phyloP scores from a whole-genome alignment of 92 coral and sea anemone genomes.

The Epizoanthus scotinus region DNA sequence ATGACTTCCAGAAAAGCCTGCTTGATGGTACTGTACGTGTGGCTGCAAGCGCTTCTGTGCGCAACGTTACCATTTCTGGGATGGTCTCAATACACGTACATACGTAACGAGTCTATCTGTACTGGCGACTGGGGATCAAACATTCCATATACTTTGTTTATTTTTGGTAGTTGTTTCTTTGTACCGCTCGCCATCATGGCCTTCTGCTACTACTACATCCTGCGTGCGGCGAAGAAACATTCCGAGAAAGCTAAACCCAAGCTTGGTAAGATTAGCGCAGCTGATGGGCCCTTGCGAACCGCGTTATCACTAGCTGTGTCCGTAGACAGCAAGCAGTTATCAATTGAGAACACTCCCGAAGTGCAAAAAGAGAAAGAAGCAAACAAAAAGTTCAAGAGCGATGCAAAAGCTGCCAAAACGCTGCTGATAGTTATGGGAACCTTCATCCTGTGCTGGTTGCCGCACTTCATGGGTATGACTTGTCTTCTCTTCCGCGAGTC shows the following conservation, averaged over 20 bases:
- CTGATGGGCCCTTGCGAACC: conserved; percentile 60
- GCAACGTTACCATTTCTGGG: conserved; percentile 75
- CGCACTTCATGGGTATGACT: conserved; percentile 89
- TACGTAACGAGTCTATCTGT: conserved; percentile 82
- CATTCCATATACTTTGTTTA: conserved; percentile 78
- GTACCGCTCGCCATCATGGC: conserved; percentile 71
- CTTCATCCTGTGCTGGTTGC: conserved; percentile 82
- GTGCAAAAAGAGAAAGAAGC: conserved; percentile 58
- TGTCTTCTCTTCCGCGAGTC: conserved; percentile 64
- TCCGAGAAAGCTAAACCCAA: conserved; percentile 53
- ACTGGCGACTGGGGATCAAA: conserved; percentile 79
- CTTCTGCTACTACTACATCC: conserved; percentile 74
- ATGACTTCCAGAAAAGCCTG: conserved; percentile 64
- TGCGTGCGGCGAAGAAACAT: conserved; percentile 79
- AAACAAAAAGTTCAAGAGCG: conserved; percentile 69
- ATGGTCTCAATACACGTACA: conserved; percentile 80
- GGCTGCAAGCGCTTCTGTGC: conserved; percentile 75
- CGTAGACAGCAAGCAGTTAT: conserved; percentile 14
- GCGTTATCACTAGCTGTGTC: conserved; percentile 64
- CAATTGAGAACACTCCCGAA: conserved; percentile 43
- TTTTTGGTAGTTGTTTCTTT: conserved; percentile 75
- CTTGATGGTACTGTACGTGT: conserved; percentile 61
- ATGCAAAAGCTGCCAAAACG: conserved; percentile 82
- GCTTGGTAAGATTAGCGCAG: conserved; percentile 60
- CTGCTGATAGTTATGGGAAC: conserved; percentile 86